A percentile compares a stretch with the other conserved stretches of the same genome.
Evolutionary conservation across 2,888 invertebrate species (phyloP).

Genomic region (Cheilosia pagana): DNA sequence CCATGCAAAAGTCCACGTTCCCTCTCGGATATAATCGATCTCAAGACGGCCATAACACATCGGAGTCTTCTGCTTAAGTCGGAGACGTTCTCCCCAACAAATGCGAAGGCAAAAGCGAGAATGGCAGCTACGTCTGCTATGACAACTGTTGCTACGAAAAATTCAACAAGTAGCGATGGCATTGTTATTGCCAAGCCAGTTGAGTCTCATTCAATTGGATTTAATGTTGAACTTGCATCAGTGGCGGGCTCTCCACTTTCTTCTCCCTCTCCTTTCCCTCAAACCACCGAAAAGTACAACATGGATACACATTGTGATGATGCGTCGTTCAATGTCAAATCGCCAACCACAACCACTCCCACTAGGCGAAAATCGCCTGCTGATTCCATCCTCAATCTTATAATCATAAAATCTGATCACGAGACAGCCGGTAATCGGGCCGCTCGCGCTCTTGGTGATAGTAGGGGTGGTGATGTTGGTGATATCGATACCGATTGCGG

Average conservation of each 20-base stretch:
- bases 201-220: slow-evolving; percentile 79
- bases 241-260: background rate
- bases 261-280: background rate
- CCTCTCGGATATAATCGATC: slow-evolving; percentile 76
- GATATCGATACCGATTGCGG: slow-evolving; percentile 27
- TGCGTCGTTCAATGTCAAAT: slow-evolving; percentile 27
- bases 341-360: background rate
- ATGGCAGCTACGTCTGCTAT: slow-evolving; percentile 5
- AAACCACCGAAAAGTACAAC: slow-evolving; percentile 55
- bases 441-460: background rate
- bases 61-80: slow-evolving; percentile 48
- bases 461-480: slow-evolving; percentile 31
- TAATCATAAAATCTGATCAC: slow-evolving; percentile 38
- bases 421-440: background rate
- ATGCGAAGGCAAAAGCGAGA: slow-evolving; percentile 18
- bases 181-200: slow-evolving; percentile 80
- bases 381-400: slow-evolving; percentile 57
- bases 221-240: slow-evolving; percentile 76
- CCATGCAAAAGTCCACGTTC: slow-evolving; percentile 80
- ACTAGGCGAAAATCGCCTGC: slow-evolving; percentile 37
- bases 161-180: slow-evolving; percentile 60
- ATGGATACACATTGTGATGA: slow-evolving; percentile 40
- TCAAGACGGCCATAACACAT: slow-evolving; percentile 72
- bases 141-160: slow-evolving; percentile 42
- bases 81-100: slow-evolving; percentile 23